phyloP scores from a whole-genome alignment of 2,797 vertebrate genomes.

The Rhinogobio ventralis region DNA sequence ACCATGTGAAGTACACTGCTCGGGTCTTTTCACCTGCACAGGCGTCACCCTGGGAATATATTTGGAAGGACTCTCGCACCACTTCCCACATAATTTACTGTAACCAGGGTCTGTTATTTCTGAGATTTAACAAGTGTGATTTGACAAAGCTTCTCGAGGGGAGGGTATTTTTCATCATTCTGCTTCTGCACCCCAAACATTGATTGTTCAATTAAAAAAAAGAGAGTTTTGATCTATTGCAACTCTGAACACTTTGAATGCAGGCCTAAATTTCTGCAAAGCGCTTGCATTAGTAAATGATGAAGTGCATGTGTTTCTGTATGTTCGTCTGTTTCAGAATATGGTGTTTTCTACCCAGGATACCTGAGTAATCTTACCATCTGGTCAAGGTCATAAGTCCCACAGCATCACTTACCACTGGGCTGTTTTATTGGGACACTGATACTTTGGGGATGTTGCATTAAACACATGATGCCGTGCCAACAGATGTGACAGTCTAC shows the following conservation, averaged over 20 bases:
- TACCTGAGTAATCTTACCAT: conserved; percentile 69
- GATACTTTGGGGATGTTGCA: conserved; percentile 60
- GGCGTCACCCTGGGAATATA: neutral
- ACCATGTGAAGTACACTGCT: neutral
- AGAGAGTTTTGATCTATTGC: neutral
- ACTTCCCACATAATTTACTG: neutral
- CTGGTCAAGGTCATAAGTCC: conserved; percentile 71
- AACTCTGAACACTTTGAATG: neutral
- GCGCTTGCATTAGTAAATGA: neutral
- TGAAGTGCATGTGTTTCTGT: conserved; percentile 49
- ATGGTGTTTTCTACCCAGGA: conserved; percentile 33
- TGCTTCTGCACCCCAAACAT: neutral
- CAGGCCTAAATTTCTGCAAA: neutral
- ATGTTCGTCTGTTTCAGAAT: conserved; percentile 61
- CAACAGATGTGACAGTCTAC: conserved; percentile 44
- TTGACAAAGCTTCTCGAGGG: neutral
- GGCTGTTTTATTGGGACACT: conserved; percentile 64
- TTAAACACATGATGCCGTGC: conserved; percentile 53
- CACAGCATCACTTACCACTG: conserved; percentile 67
- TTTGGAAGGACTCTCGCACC: neutral
- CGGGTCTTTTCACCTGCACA: neutral
- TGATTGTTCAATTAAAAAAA: neutral
- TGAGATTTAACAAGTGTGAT: neutral
- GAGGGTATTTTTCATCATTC: neutral
- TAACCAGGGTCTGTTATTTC: neutral